Evolutionary conservation across 2,113 vertebrate genomes (phyloP), one percentile per base, ranked within the genome.

Genomic region (Aramus guarauna): DNA sequence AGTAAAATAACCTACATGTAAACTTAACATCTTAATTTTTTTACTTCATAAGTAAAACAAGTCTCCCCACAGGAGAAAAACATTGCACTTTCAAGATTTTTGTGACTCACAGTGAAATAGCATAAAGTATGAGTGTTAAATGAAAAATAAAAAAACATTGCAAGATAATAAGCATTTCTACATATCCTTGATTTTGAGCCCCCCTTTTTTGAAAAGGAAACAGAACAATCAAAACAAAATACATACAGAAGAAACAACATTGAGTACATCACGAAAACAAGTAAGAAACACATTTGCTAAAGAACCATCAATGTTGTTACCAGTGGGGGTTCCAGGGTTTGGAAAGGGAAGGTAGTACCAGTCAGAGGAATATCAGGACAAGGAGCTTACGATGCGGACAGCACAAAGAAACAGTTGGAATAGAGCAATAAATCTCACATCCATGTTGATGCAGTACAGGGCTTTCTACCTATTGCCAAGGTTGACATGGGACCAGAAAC

Each of bases 231-330:
- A 97, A 96, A 96, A 92, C 72, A 92, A 96, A 96, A 95, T 92
- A 90, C 72, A 81, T 66, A 96, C 75, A 97, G 79, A 95, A 85
- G 94, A 91, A 95, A 97, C 96, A 95, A 98, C 96, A 98, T 16
- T 83, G 90, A 98, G 67, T 97, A 97, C 90, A 66, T 88, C 97
- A 98, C 97, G 97, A 93, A 83, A 93, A 96, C 92, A 97, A 89
- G 89, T 71, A 95, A 97, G 73, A 93, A 97, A 97, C 94, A 97
- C 93, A 82, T 89, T 67, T 96, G 96, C 95, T 97, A 63, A 95
- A 96, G 89, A 97, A 77, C 66, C 67, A 88, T 96, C 90, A 87
- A 95, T 95, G 86, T 94, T 96, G 92, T 96, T 96, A 97, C 95
- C 95, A 97, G 89, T 94, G 93, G 83, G 86, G 96, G 74, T 85